Base-by-base conservation (phyloP, 1,140 invertebrate species). In the Drosophila kurseongensis region DNA sequence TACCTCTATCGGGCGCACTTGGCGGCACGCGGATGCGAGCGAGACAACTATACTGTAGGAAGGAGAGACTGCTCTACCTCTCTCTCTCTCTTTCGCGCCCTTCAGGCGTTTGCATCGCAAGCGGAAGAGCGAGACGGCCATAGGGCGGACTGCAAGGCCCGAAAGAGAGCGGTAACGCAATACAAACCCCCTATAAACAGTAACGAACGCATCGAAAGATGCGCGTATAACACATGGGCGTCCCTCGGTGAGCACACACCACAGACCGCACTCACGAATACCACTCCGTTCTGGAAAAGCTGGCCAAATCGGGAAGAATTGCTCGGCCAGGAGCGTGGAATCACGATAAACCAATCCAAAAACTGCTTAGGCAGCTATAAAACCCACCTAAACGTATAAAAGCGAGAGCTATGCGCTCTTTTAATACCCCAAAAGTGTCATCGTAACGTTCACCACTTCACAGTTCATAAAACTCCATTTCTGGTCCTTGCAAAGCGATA, bases 11-110 rank as follows among this genome's bases (percentile, higher is more conserved):
- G 56, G 35, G 29, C 48, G 55, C 42, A 47, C 41, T 60, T 54
- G 83, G 69, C 42, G 61, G 7, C 18, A 76, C 82, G 69, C 50
- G 71, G 59, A 86, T 76, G 82, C 79, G 79, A 86, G 62, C 7
- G 79, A 76, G 66, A 79, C 38, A 35, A 45, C 42, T 51, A 58
- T 18, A 73, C 51, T 45, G 42, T 36, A 40, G 48, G n/a, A 41
- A 27, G 50, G 57, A 50, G 61, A 47, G 72, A 41, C 72, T 61
- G 60, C 80, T 76, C 79, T 56, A 48, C 59, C 68, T 71, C 56
- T 75, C 35, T 13, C 35, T 5, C 47, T 65, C 55, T 62, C 47
- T 69, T 29, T 55, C 72, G 76, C 66, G 66, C 48, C 67, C 69
- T 69, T 48, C 58, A 48, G 73, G 58, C 42, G 62, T 60, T 69